Base-by-base conservation (phyloP, 1,140 invertebrate species). In the Bombus huntii region DNA sequence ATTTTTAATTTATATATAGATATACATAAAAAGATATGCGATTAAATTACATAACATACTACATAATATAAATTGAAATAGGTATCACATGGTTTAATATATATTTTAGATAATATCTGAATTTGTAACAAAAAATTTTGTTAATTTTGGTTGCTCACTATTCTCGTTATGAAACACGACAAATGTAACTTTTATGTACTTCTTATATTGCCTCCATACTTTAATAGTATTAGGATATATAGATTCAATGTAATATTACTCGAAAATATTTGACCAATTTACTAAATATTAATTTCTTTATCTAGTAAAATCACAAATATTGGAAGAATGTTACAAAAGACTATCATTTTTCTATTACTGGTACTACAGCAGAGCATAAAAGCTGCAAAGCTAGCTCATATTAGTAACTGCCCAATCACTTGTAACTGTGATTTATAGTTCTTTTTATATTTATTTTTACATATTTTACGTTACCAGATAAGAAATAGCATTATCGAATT, bases 381-480 rank as follows among this genome's bases (percentile, higher is more conserved):
- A 59, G 71, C 84, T 85, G 39, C 22, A 59, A 68, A 71, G 73
- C 66, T 83, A 37, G 80, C 85, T 83, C 72, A 65, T 53, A n/a
- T 59, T 85, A 85, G 82, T 31, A 84, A 87, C 74, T 78, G 68
- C 81, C 68, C 59, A 37, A 87, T 85, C 81, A 84, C 44, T 75
- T 74, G n/a, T 79, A 84, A 84, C 75, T 84, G 82, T 79, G 86
- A 87, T 87, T 79, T 84, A 84, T 79, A 87, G 44, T 87, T 87
- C 68, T 74, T 87, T 87, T 83, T 79, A 59, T 87, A 87, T 87
- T 87, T 87, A 84, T 84, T 87, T 87, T 87, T 87, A 84, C 37
- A 71, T 57, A 42, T 68, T 79, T 85, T 74, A 84, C 62, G 81
- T 84, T 87, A 87, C 70, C 82, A 78, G 47, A 71, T 76, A 75